phyloP scores from a whole-genome alignment of 2,888 invertebrate species.

The Phorcus lineatus region DNA sequence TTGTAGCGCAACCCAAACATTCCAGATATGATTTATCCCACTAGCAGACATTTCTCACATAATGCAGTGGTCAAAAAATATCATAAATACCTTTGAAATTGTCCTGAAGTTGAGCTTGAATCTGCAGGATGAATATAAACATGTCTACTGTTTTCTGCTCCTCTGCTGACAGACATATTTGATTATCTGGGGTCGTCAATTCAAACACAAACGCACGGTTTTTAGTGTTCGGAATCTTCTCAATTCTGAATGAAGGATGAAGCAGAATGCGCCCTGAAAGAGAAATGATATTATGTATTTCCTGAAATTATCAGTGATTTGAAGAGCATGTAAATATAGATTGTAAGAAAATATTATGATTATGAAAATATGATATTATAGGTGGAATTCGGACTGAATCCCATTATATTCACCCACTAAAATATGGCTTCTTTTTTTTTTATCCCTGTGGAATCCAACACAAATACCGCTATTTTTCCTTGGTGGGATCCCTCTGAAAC shows the following conservation, averaged over 20 bases:
- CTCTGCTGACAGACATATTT: conserved; percentile 64
- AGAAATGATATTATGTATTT: background rate
- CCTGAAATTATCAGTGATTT: too few relatives aligned
- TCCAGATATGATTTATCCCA: too few relatives aligned
- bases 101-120: conserved; percentile 59
- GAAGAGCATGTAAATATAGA: too few relatives aligned
- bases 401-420: too few relatives aligned
- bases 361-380: too few relatives aligned
- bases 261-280: conserved; percentile 52
- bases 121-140: conserved; percentile 66
- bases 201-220: conserved; percentile 66
- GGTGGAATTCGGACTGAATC: too few relatives aligned
- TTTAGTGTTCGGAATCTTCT: conserved; percentile 64
- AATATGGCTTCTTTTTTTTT: too few relatives aligned
- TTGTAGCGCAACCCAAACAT: too few relatives aligned
- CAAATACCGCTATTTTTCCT: too few relatives aligned
- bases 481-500: too few relatives aligned
- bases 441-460: too few relatives aligned
- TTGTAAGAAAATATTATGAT: too few relatives aligned
- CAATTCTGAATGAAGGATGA: conserved; percentile 58
- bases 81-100: conserved; percentile 57
- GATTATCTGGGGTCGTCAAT: conserved; percentile 58
- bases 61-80: background rate
- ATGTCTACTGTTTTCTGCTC: conserved; percentile 62
- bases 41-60: background rate